Base-by-base conservation (phyloP, 2,113 vertebrate species). In the Dasyornis broadbenti region DNA sequence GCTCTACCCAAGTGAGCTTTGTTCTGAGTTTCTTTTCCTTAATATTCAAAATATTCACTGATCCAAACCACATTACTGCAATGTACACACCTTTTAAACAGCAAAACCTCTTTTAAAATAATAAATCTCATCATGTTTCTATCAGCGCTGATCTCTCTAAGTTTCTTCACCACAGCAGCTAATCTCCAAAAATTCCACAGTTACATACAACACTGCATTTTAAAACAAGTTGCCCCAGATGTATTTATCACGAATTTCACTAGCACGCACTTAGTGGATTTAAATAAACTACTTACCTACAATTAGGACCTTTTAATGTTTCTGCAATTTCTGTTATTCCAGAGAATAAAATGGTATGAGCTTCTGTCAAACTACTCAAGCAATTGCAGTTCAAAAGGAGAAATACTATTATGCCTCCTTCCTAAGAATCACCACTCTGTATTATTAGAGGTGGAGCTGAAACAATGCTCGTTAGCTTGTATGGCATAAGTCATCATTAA, bases 391-490 rank as follows among this genome's bases (percentile, higher is more conserved):
- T 89, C 53, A 65, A 80, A 93, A 71, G 42, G 23, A 87, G 47
- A 86, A 93, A 80, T 24, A 64, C 5, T 76, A 66, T 13, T 18
- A 54, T 7, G 44, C 37, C 49, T 80, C 63, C 60, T 76, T 65
- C 61, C 49, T 82, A 77, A 61, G 73, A 83, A 95, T 68, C 72
- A 47, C 17, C 31, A 53, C 24, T 60, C 45, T 31, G 1, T 59
- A 31, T 81, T 84, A 89, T 71, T 81, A 86, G 88, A 96, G 93
- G 82, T 75, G 95, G 76, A 89, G 93, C 76, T 92, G 47, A 77
- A 85, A 78, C 65, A 83, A 45, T 24, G 28, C 57, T 91, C 37
- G 68, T 92, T 92, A 93, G 11, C 24, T 81, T 78, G 77, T 60
- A 64, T 3, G 9, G 13, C 60, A 16, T 64, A 94, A 92, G 64